These are phyloP conservation scores for Aphidius colemani DNA, from an alignment of 2,888 invertebrate genomes.

Conservation along the genomic window DNA sequence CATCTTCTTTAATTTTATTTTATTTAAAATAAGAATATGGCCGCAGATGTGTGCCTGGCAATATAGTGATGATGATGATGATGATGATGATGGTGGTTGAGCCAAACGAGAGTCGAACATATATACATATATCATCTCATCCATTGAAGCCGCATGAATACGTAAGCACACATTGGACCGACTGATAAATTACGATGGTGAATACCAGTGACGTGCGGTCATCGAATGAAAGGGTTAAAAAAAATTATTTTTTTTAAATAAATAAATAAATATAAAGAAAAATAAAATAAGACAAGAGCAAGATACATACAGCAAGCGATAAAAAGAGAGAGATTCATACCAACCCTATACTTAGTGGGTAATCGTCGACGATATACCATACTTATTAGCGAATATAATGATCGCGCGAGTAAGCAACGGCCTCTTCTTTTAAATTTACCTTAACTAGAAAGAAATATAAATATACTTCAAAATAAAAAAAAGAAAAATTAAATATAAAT, in stretches of 20 bases:
- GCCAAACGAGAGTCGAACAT: constrained; percentile 1
- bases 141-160: constrained; percentile 25
- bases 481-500: no score
- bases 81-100: background rate
- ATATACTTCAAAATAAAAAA: background rate
- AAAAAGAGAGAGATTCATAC: constrained; percentile 14
- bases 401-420: constrained; percentile 39
- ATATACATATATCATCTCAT: constrained; percentile 14
- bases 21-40: no score
- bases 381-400: constrained; percentile 55
- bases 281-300: background rate
- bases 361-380: constrained; percentile 56
- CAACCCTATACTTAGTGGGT: constrained; percentile 56
- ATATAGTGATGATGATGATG: no score
- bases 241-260: constrained; percentile 10
- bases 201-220: constrained; percentile 53
- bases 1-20: no score
- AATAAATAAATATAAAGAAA: constrained; percentile 2
- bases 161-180: constrained; percentile 26
- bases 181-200: constrained; percentile 50
- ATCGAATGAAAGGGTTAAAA: constrained; percentile 43
- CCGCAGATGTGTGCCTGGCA: no score
- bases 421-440: constrained; percentile 30
- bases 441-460: constrained; percentile 20
- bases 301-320: background rate